Conservation (phyloP, 1,140 invertebrate species). For the Pachyrhynchus sulphureomaculatus region DNA sequence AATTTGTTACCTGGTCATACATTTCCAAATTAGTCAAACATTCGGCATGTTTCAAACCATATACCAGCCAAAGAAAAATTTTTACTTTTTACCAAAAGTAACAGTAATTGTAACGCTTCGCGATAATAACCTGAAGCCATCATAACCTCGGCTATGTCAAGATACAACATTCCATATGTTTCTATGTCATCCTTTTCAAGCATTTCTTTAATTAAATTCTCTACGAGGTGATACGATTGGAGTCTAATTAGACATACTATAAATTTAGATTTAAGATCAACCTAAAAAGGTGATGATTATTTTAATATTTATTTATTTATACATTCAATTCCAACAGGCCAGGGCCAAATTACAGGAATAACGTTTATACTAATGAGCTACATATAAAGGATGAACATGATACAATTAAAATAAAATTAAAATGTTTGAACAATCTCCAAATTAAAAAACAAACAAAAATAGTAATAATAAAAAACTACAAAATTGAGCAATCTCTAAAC, state of each 20-base stretch:
- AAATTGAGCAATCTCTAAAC: no score
- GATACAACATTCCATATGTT: constrained; percentile 80
- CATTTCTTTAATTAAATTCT: constrained; percentile 61
- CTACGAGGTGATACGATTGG: constrained; percentile 62
- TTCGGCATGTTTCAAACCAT: constrained; percentile 88
- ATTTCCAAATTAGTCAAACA: constrained; percentile 74
- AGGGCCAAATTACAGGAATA: no score
- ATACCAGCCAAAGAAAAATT: constrained; percentile 80
- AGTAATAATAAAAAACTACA: no score
- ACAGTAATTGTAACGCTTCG: constrained; percentile 61
- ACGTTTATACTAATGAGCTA: no score
- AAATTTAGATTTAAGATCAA: constrained; percentile 84
- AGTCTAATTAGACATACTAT: constrained; percentile 79
- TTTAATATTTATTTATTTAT: no score
- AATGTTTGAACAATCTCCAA: no score
- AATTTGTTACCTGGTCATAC: constrained; percentile 60
- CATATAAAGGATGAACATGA: no score
- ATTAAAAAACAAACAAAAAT: no score
- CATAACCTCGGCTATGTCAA: constrained; percentile 88
- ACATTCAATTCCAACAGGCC: no score
- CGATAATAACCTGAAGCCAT: constrained; percentile 72
- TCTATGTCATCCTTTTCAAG: constrained; percentile 69
- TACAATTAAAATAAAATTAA: no score
- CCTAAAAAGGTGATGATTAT: no score
- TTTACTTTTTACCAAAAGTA: constrained; percentile 64